These are phyloP conservation scores for Scaptodrosophila latifasciaeformis DNA, from an alignment of 2,888 invertebrate genomes.

Conservation along the genomic window DNA sequence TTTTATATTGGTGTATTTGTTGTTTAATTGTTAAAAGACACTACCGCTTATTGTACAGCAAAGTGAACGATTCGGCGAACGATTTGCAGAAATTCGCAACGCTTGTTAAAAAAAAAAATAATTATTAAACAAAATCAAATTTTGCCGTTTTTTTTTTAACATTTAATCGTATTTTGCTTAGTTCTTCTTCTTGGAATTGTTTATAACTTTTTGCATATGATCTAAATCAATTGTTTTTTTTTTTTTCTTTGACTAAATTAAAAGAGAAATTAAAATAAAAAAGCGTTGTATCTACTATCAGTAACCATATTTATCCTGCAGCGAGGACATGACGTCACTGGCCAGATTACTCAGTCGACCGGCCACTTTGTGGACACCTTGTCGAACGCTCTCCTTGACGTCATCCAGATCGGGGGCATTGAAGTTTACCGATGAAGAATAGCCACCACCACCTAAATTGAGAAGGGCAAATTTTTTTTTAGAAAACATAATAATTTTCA, in stretches of 20 bases:
- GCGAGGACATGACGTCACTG: slow-evolving; percentile 93
- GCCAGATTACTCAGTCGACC: slow-evolving; percentile 96
- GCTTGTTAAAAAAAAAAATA: too few relatives aligned
- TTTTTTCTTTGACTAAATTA: slow-evolving; percentile 32
- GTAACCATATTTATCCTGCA: slow-evolving; percentile 87
- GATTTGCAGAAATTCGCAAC: too few relatives aligned
- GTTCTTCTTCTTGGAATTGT: slow-evolving; percentile 43
- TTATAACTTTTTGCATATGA: slow-evolving; percentile 44
- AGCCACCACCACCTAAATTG: slow-evolving; percentile 54
- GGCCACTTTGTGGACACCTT: slow-evolving; percentile 97
- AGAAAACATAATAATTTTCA: neutral
- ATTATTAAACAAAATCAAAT: too few relatives aligned
- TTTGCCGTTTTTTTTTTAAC: too few relatives aligned
- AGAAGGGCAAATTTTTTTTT: neutral
- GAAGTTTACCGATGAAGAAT: slow-evolving; percentile 71
- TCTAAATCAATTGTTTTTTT: slow-evolving; percentile 25
- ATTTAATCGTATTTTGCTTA: slow-evolving; percentile 26
- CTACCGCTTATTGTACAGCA: slow-evolving; percentile 40
- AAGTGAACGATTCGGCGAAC: too few relatives aligned
- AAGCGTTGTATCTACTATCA: slow-evolving; percentile 71
- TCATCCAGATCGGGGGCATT: slow-evolving; percentile 91
- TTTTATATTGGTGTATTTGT: slow-evolving; percentile 17
- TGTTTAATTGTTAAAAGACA: slow-evolving; percentile 53
- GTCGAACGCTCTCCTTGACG: slow-evolving; percentile 96
- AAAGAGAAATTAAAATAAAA: slow-evolving; percentile 37